Base-by-base conservation (phyloP, 2,888 invertebrate genomes). In the Chymomyza caudatula region DNA sequence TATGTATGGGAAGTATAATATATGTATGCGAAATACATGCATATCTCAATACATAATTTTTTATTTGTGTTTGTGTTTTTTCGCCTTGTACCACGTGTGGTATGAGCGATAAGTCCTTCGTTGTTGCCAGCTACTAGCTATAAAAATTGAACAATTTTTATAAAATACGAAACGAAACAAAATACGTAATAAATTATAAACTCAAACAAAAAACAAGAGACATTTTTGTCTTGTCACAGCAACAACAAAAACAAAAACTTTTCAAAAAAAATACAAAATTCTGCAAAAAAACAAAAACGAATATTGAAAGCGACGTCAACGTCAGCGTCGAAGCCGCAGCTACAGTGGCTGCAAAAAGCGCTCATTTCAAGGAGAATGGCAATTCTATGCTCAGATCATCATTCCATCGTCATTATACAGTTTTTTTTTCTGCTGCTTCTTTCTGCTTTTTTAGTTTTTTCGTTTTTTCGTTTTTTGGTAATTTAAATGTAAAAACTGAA, bases 121-220 rank as follows among this genome's bases (percentile, higher is more conserved):
- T 74, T 77, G 67, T 69, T 76, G 66, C 69, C 65, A 63, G 58
- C 37, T 37, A 54, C 37, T 37, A 54, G 29, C 47, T 8, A 15
- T 47, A 58, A 63, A 70, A 70, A 72, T 77, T 66, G 65, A 71
- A 65, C 63, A 80, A 68, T 67, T 61, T 66, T 74, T 17, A 17
- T 23, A 44, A n/a, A 63, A 49, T 51, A 25, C 25, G 11, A 53
- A 53, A 53, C 53, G 23, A 25, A 53, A 19, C 25, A 70, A 73
- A 74, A 57, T 17, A 62, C 62, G 78, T 81, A 70, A 79, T 78
- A 73, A 78, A 84, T 80, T 78, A 78, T 76, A 68, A 77, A 74
- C 64, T 69, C 66, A 57, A 63, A 19, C 42, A 64, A 51, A 49
- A 60, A 60, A 25, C 17, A 65, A 69, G 60, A 56, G 51, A 63